Evolutionary conservation across 2,888 invertebrate genomes (phyloP).

Genomic region (Agriopis marginaria): DNA sequence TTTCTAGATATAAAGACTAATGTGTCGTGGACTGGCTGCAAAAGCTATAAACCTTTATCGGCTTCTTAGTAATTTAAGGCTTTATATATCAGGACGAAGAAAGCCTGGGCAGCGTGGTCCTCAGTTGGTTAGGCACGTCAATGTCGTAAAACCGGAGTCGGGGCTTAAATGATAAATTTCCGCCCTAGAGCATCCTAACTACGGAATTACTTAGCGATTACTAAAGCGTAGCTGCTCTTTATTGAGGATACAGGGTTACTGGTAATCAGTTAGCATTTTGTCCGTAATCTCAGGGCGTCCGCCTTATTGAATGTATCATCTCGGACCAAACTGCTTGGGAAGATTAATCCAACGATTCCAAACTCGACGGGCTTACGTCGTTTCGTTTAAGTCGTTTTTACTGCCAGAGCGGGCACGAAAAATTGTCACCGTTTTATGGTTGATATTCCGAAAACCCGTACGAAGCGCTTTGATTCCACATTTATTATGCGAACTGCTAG

Average conservation of each 20-base stretch:
- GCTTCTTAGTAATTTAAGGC: conserved; percentile 58
- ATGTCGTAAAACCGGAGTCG: conserved; percentile 37
- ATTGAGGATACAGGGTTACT: background rate
- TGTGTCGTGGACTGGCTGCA: conserved; percentile 26
- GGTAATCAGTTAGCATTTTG: no score
- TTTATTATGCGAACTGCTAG: no score
- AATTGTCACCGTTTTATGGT: no score
- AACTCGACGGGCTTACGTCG: no score
- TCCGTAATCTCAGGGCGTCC: no score
- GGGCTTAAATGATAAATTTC: conserved; percentile 39
- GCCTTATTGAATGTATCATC: no score
- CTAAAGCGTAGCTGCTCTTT: conserved; percentile 18
- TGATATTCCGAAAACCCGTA: no score
- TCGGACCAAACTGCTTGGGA: no score
- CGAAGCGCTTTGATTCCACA: no score
- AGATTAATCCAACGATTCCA: no score
- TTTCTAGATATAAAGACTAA: conserved; percentile 12
- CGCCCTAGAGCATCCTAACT: conserved; percentile 28
- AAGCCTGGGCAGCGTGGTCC: conserved; percentile 33
- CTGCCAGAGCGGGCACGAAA: no score
- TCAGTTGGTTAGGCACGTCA: conserved; percentile 43
- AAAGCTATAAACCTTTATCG: conserved; percentile 58
- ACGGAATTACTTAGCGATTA: conserved; percentile 34
- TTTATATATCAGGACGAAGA: conserved; percentile 55
- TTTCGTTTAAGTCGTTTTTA: no score